Conservation (phyloP, 2,113 vertebrate species). For the Salvelinus alpinus region DNA sequence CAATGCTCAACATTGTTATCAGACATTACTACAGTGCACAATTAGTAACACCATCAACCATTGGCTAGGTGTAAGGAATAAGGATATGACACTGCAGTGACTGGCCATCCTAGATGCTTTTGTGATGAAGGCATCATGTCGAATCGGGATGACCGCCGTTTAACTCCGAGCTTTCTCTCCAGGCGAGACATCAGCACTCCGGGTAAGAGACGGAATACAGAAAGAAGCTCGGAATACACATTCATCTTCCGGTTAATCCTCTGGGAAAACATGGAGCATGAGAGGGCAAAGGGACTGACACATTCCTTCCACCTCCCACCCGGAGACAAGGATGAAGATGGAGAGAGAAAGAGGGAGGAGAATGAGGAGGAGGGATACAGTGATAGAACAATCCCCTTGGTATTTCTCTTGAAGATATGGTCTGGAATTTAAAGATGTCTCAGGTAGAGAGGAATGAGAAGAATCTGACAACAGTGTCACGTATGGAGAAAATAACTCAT, state of each 20-base stretch:
- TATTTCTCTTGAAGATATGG: conserved; percentile 7
- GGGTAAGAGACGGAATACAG: not conserved
- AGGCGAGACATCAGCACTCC: not conserved
- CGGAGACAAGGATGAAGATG: not conserved
- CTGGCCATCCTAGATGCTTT: not conserved
- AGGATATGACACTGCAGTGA: not conserved
- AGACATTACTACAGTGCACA: no score
- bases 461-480: conserved; percentile 2
- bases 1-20: no score
- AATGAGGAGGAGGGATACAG: not conserved
- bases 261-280: conserved; percentile 4
- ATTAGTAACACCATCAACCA: no score
- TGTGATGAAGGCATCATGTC: conserved; percentile 1
- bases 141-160: not conserved
- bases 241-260: conserved; percentile 6
- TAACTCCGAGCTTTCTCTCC: not conserved
- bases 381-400: not conserved
- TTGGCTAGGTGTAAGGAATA: not conserved
- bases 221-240: not conserved
- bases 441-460: conserved; percentile 2
- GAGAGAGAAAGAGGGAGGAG: not conserved
- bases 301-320: conserved; percentile 26
- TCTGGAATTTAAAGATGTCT: not conserved
- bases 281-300: conserved; percentile 14
- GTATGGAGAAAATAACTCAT: not conserved